These are phyloP conservation scores for Tanypteryx hageni DNA, from an alignment of 2,888 invertebrate genomes.

Conservation along the genomic window DNA sequence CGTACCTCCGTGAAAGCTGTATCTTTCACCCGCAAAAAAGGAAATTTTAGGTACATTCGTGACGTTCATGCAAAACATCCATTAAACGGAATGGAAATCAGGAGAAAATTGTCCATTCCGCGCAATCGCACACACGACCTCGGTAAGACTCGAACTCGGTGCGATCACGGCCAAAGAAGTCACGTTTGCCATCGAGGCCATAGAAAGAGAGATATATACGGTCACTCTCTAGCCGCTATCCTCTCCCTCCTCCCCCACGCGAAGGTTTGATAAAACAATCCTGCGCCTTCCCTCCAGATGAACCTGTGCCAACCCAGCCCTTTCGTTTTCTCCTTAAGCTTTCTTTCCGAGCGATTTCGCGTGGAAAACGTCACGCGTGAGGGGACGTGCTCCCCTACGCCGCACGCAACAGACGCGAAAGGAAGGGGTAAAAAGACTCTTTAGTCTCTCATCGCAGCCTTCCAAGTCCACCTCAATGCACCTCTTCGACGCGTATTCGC, in stretches of 20 bases:
- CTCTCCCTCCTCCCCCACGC: neutral
- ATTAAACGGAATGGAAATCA: neutral
- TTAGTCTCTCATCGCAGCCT: too few species aligned
- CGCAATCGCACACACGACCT: neutral
- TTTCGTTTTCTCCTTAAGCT: conserved; percentile 7
- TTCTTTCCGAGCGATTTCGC: conserved; percentile 1
- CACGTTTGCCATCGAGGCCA: neutral
- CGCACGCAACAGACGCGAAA: neutral
- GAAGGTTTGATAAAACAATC: neutral
- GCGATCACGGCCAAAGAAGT: neutral
- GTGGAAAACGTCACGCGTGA: neutral
- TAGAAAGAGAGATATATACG: too few species aligned
- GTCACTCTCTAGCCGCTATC: too few species aligned
- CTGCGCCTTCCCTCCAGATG: neutral
- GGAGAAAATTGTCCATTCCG: neutral
- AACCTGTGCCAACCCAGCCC: conserved; percentile 8
- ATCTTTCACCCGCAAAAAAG: too few species aligned
- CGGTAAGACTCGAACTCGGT: neutral
- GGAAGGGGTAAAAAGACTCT: too few species aligned
- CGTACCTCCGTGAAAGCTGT: too few species aligned
- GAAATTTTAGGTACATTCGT: too few species aligned
- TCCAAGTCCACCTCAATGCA: too few species aligned
- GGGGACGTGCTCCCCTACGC: neutral
- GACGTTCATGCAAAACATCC: too few species aligned
- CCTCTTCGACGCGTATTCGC: too few species aligned